Base-by-base conservation (phyloP, 2,113 vertebrate genomes). In the Mesocricetus auratus region DNA sequence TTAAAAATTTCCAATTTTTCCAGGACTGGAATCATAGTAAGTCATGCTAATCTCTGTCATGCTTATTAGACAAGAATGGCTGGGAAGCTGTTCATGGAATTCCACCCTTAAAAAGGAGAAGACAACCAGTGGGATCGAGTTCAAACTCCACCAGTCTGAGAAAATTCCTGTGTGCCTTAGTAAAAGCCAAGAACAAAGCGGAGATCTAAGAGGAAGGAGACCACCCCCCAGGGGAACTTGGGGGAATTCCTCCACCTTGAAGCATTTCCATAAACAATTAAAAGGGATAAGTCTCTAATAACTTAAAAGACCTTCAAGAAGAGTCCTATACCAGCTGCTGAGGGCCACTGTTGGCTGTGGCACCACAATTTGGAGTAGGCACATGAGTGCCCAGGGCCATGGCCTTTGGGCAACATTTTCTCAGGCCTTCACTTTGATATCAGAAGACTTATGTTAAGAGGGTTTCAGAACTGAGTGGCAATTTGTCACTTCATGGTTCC, bases 321-420 rank as follows among this genome's bases (percentile, higher is more conserved):
- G 17, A 56, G 15, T 58, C 62, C 8, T 31, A 42, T 45, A 66
- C 24, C 45, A 81, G 47, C 71, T 62, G 6, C 2, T 26, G 22
- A 74, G 69, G 2, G 53, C 42, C 21, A 26, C 74, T 4, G 15
- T 21, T 2, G 21, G 81, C 13, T 36, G 3, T 1, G 1, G 85
- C 0, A 0, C 42, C 50, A 1, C 4, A 56, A 6, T 24, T 11
- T 10, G 16, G 26, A 29, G 50, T 0, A 0, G 45, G 21, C 15
- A 22, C 7, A 12, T 2, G 31, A 16, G 22, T 7, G 39, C 3
- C 7, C 6, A 1, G 2, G 10, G 47, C 22, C 16, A 7, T 0
- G 5, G 10, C 26, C 15, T 58, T 22, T 3, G 33, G 58, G 53
- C 29, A 53, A 39, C 10, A 56, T 78, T 26, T 9, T 42, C 47